Conservation (phyloP, 1,140 invertebrate species). For the Wasmannia auropunctata region DNA sequence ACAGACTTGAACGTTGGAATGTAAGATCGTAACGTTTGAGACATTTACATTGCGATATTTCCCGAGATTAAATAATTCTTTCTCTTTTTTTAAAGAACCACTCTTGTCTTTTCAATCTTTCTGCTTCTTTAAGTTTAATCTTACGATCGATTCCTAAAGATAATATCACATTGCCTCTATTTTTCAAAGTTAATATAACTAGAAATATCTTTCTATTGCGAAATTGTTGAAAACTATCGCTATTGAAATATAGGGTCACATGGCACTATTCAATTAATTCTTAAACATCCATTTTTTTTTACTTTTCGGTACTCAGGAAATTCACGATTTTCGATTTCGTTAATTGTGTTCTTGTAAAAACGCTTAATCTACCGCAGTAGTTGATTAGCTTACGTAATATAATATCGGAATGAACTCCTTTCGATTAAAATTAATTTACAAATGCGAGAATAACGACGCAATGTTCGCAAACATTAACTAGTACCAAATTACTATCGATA, state of each 20-base stretch:
- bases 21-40: neutral
- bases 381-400: conserved; percentile 25
- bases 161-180: conserved; percentile 42
- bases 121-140: conserved; percentile 19
- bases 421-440: conserved; percentile 29
- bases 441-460: conserved; percentile 21
- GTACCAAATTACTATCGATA: conserved; percentile 20
- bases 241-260: conserved; percentile 25
- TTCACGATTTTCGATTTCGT: neutral
- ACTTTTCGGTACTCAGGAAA: neutral
- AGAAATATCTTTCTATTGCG: conserved; percentile 5
- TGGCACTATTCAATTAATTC: neutral
- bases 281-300: conserved; percentile 9
- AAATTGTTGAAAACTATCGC: conserved; percentile 28
- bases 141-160: conserved; percentile 29
- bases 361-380: conserved; percentile 6
- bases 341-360: conserved; percentile 7
- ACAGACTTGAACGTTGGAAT: conserved; percentile 15
- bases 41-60: neutral
- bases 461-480: conserved; percentile 1
- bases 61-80: neutral
- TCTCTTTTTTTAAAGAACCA: conserved; percentile 5
- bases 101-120: neutral
- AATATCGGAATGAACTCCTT: neutral
- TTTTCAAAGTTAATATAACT: conserved; percentile 7